Evolutionary conservation across 2,113 vertebrate species (phyloP).

Genomic region (Sprattus sprattus): DNA sequence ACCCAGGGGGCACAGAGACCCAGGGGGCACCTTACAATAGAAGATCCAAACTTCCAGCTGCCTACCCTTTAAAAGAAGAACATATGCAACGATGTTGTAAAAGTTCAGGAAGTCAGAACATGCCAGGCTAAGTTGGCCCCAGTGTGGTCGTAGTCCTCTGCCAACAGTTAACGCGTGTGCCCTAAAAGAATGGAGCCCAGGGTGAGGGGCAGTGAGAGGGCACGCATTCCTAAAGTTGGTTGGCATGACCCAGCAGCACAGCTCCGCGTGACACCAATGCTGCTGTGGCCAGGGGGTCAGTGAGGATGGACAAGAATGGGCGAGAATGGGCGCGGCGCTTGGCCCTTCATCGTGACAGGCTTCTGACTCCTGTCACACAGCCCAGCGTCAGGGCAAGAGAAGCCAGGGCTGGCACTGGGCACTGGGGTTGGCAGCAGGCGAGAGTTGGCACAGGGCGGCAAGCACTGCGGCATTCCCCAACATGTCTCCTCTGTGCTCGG

Average conservation of each 20-base stretch:
- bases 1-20: too few species aligned
- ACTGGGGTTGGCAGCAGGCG: constrained; percentile 54
- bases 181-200: background rate
- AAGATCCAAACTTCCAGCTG: too few species aligned
- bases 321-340: constrained; percentile 50
- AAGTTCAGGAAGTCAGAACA: constrained; percentile 15
- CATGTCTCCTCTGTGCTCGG: constrained; percentile 61
- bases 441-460: constrained; percentile 63
- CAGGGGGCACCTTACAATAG: too few species aligned
- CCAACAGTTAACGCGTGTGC: background rate
- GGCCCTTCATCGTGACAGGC: constrained; percentile 61
- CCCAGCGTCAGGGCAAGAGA: constrained; percentile 49
- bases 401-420: constrained; percentile 59
- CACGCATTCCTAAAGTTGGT: constrained; percentile 47
- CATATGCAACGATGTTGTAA: background rate
- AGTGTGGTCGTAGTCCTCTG: background rate
- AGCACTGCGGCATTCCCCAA: constrained; percentile 67
- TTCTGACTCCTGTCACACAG: constrained; percentile 62
- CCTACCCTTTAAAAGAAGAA: background rate
- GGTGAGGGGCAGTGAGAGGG: constrained; percentile 15
- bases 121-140: constrained; percentile 34
- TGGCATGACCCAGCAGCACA: background rate
- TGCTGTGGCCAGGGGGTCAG: background rate
- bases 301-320: constrained; percentile 49
- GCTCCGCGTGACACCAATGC: background rate